A percentile compares a stretch with the other conserved stretches of the same genome.
Evolutionary conservation across 53 echinoderm and acorn worm species (phyloP).

Genomic region (Luidia sarsii): DNA sequence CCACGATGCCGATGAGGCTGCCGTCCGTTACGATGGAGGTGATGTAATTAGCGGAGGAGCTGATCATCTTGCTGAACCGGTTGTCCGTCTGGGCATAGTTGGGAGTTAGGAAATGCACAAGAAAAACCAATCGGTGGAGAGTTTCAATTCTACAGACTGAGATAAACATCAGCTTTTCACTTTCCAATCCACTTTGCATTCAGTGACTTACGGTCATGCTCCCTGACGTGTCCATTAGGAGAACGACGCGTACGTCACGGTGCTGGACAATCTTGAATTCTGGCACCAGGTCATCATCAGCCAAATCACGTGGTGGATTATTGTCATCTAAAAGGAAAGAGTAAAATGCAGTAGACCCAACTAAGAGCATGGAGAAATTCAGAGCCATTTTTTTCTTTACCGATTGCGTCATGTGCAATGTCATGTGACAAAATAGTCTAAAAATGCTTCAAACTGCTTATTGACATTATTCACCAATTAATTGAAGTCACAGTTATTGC

Average conservation of each 20-base stretch:
- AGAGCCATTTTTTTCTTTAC: too few relatives aligned
- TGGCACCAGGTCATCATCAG: conserved; percentile 25
- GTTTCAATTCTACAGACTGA: too few relatives aligned
- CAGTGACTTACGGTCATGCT: conserved; percentile 56
- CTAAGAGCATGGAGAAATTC: too few relatives aligned
- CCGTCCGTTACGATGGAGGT: conserved; percentile 57
- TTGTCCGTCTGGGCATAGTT: conserved; percentile 8
- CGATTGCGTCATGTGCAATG: too few relatives aligned
- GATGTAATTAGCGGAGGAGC: conserved; percentile 61
- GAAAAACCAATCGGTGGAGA: background rate
- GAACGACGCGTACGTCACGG: conserved; percentile 34
- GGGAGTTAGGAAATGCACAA: background rate
- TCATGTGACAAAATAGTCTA: too few relatives aligned
- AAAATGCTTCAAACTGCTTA: too few relatives aligned
- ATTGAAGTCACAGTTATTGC: too few relatives aligned
- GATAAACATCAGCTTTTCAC: too few relatives aligned
- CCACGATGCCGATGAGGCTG: conserved; percentile 67
- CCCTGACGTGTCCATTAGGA: conserved; percentile 53
- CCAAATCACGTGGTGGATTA: conserved; percentile 25
- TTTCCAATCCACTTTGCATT: too few relatives aligned
- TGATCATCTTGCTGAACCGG: conserved; percentile 53
- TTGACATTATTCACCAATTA: too few relatives aligned
- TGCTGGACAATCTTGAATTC: conserved; percentile 46
- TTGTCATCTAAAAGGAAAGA: conserved; percentile 22
- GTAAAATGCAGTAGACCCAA: too few relatives aligned